These are phyloP conservation scores for Eriosoma lanigerum DNA, from an alignment of 1,140 invertebrate species.

Conservation along the genomic window DNA sequence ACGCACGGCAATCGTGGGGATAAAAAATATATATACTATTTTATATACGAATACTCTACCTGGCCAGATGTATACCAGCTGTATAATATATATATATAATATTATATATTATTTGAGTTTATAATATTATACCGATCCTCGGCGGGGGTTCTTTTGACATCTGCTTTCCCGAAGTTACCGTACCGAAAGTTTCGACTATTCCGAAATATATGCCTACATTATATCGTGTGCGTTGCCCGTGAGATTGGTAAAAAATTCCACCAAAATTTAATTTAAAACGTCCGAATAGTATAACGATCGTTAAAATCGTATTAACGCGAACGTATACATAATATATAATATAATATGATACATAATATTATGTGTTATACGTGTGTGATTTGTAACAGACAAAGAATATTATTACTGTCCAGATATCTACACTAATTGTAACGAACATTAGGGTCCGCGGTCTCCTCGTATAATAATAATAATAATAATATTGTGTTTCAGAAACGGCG, in stretches of 20 bases:
- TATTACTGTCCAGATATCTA: neutral
- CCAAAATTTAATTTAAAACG: neutral
- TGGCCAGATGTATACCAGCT: conserved; percentile 40
- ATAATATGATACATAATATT: neutral
- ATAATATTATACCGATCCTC: conserved; percentile 19
- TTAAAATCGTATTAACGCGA: conserved; percentile 15
- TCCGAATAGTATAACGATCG: conserved; percentile 14
- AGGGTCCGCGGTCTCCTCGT: neutral
- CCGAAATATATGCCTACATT: too few species aligned
- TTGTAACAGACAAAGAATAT: neutral
- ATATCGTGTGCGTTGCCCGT: neutral
- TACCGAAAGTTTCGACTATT: neutral
- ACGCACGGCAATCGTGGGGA: neutral
- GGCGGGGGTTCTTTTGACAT: conserved; percentile 37
- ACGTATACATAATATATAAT: neutral
- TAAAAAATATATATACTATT: neutral
- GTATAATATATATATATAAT: too few species aligned
- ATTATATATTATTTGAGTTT: neutral
- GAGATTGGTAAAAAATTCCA: neutral
- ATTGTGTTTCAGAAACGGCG: neutral
- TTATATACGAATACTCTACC: conserved; percentile 24
- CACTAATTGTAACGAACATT: conserved; percentile 12
- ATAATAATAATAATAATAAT: conserved; percentile 13
- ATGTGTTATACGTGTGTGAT: neutral
- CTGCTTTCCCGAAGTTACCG: conserved; percentile 22